Conservation (phyloP, 1,140 invertebrate genomes). For the Zaprionus camerounensis region DNA sequence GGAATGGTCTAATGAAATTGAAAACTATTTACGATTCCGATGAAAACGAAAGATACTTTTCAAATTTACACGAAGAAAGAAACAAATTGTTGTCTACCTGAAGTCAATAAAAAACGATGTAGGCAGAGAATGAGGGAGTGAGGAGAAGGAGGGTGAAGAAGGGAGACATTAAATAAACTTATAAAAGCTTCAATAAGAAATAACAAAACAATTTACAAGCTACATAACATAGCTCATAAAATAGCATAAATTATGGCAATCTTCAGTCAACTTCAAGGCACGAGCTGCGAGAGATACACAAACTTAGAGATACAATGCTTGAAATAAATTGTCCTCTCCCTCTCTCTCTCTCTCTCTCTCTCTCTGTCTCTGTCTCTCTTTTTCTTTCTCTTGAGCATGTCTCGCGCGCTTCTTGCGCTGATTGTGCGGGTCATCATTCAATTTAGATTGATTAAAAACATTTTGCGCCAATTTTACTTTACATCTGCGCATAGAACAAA, state of each 20-base stretch:
- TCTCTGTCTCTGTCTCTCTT: neutral
- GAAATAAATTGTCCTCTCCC: slow-evolving; percentile 14
- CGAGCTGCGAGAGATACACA: slow-evolving; percentile 8
- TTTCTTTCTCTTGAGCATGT: neutral
- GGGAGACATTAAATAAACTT: slow-evolving; percentile 10
- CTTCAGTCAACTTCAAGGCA: slow-evolving; percentile 23
- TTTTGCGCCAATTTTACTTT: slow-evolving; percentile 64
- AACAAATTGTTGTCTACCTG: slow-evolving; percentile 7
- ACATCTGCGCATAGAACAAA: slow-evolving; percentile 13
- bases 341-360: neutral
- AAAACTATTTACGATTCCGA: slow-evolving; percentile 20
- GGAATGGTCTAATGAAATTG: slow-evolving; percentile 28
- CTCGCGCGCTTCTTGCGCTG: slow-evolving; percentile 33
- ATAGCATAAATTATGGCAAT: slow-evolving; percentile 25
- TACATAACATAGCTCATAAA: slow-evolving; percentile 7
- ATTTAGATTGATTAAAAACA: slow-evolving; percentile 84
- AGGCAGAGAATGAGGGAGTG: neutral
- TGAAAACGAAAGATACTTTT: slow-evolving; percentile 10
- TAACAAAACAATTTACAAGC: slow-evolving; percentile 24
- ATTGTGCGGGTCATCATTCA: slow-evolving; percentile 83
- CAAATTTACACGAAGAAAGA: neutral
- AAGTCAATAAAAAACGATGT: slow-evolving; percentile 15
- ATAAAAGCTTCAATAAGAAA: slow-evolving; percentile 18
- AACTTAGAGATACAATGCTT: slow-evolving; percentile 40
- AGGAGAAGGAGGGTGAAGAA: neutral